Conservation (phyloP, 2,797 vertebrate species). For the Lagorchestes hirsutus region DNA sequence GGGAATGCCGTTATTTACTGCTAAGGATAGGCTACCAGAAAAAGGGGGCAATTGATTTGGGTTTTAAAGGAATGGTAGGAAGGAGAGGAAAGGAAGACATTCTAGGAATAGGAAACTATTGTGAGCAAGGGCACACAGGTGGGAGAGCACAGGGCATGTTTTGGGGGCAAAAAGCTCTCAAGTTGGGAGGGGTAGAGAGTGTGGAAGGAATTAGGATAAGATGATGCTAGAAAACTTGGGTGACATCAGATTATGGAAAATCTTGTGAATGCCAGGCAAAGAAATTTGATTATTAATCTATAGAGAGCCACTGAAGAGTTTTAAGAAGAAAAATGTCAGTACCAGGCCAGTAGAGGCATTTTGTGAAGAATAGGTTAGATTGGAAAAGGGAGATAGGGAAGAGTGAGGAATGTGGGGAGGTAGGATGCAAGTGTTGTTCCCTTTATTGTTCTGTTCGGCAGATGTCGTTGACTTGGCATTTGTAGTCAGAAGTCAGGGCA, state of each 20-base stretch:
- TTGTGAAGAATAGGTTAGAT: background rate
- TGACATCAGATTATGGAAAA: background rate
- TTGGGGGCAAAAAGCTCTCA: background rate
- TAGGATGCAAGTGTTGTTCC: background rate
- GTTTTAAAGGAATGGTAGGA: background rate
- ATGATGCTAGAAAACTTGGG: rapidly evolving
- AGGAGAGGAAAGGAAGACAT: background rate
- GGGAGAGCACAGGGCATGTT: background rate
- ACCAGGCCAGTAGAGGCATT: background rate
- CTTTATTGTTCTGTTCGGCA: background rate
- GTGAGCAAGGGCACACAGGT: background rate
- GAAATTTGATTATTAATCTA: background rate
- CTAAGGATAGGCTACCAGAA: background rate
- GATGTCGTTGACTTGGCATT: background rate
- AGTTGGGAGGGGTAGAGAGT: background rate
- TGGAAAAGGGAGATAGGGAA: background rate
- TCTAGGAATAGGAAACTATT: background rate
- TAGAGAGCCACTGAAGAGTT: background rate
- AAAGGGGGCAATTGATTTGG: background rate
- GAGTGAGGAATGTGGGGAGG: background rate
- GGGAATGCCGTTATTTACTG: background rate
- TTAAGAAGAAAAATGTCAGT: background rate
- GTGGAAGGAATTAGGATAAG: background rate
- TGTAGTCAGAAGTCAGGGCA: background rate
- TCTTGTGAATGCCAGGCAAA: background rate